Evolutionary conservation across 1,140 invertebrate species (phyloP).

Genomic region (Heliothis subflexa): DNA sequence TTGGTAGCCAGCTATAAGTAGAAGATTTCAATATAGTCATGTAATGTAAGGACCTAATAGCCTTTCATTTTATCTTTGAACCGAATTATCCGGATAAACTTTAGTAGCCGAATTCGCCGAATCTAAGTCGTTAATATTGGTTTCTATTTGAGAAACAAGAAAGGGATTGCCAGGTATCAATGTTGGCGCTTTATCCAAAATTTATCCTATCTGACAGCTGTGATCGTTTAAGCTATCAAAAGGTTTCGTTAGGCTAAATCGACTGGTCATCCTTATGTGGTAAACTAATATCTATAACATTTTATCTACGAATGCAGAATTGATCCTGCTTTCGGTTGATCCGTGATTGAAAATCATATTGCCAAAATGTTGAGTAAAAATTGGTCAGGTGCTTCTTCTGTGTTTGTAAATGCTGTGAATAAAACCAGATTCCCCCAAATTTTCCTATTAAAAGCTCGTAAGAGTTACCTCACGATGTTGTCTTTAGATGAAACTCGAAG

Average conservation of each 20-base stretch:
- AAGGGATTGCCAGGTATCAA: background rate
- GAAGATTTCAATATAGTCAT: background rate
- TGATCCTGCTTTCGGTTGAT: no score
- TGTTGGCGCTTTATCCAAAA: background rate
- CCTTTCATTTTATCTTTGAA: no score
- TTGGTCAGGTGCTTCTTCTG: no score
- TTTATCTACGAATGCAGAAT: no score
- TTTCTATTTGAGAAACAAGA: background rate
- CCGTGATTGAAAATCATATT: no score
- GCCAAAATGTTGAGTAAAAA: no score
- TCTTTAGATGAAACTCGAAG: conserved; percentile 10
- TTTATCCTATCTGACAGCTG: background rate
- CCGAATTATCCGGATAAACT: background rate
- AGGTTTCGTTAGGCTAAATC: background rate
- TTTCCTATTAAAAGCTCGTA: no score
- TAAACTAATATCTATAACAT: no score
- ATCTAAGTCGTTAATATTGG: background rate
- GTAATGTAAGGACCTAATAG: background rate
- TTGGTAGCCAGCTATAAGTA: background rate
- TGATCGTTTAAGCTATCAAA: background rate
- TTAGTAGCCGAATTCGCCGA: background rate
- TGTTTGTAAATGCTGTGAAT: no score
- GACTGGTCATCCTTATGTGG: no score
- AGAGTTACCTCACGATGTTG: background rate
- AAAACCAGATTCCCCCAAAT: no score